Conservation (phyloP, 2,113 vertebrate genomes). For the Microtus montanus region DNA sequence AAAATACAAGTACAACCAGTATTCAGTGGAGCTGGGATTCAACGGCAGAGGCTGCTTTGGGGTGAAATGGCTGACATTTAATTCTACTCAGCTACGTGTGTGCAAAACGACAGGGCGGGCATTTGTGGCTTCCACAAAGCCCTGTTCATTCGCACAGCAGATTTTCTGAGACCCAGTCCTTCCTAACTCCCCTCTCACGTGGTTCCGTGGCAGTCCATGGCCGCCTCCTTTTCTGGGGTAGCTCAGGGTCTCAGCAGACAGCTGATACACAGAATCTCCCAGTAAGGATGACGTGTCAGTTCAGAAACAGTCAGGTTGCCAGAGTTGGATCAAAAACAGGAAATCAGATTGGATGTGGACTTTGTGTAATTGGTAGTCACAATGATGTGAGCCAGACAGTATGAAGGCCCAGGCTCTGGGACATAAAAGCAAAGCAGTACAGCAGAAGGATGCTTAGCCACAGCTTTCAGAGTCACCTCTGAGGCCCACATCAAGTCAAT, state of each 20-base stretch:
- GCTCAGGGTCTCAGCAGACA: neutral
- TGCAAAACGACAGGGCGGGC: neutral
- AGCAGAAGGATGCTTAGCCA: neutral
- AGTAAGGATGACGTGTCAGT: neutral
- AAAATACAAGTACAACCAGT: neutral
- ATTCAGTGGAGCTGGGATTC: neutral
- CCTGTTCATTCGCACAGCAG: neutral
- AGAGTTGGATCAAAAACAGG: neutral
- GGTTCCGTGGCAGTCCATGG: neutral
- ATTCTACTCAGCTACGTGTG: neutral
- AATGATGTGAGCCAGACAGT: no score
- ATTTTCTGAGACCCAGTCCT: neutral
- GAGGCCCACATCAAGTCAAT: neutral
- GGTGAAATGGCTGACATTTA: neutral
- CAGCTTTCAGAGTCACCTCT: neutral
- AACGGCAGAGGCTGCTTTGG: neutral
- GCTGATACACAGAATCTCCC: neutral
- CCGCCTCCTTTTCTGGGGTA: neutral
- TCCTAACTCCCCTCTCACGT: neutral
- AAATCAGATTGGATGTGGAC: neutral
- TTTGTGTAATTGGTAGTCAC: neutral
- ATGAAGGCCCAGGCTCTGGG: neutral
- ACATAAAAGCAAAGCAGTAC: neutral
- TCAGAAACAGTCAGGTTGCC: neutral
- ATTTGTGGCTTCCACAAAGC: neutral